These are phyloP conservation scores for Eupithecia vulgata DNA, from an alignment of 2,888 invertebrate species.

Conservation along the genomic window DNA sequence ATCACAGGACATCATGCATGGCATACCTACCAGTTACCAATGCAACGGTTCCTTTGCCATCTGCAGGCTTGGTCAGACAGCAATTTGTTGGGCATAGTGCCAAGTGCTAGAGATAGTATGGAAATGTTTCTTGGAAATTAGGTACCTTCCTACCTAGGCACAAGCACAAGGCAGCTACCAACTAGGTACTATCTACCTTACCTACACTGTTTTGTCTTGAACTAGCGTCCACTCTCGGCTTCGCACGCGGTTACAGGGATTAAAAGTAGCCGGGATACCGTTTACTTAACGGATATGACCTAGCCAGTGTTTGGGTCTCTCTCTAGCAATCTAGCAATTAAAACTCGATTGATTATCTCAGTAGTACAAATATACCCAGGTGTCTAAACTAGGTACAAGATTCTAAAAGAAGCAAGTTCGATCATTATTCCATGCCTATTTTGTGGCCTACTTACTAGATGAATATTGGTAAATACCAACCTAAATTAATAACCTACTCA, in stretches of 20 bases:
- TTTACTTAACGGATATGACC: not conserved
- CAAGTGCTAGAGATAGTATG: constrained; percentile 4
- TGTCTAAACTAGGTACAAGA: not conserved
- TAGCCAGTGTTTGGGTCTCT: not conserved
- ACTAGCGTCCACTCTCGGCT: not conserved
- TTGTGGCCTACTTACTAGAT: not conserved
- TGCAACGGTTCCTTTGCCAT: not conserved
- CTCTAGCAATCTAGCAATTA: not conserved
- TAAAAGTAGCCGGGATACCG: not conserved
- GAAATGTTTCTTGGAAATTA: constrained; percentile 1
- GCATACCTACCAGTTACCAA: not conserved
- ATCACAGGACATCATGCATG: not conserved
- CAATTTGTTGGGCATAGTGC: not conserved
- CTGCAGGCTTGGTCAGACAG: not conserved
- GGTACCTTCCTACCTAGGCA: not conserved
- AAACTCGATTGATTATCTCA: not conserved
- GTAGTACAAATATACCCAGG: no score
- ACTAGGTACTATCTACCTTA: not conserved
- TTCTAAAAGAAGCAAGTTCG: not conserved
- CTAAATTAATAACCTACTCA: not conserved
- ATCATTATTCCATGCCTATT: not conserved
- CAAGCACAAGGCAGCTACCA: no score
- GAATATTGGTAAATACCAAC: not conserved
- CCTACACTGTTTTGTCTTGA: not conserved
- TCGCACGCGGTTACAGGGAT: not conserved